A percentile compares a stretch with the other conserved stretches of the same genome.
Conservation (phyloP, 2,888 invertebrate genomes). For the Tanypteryx hageni region DNA sequence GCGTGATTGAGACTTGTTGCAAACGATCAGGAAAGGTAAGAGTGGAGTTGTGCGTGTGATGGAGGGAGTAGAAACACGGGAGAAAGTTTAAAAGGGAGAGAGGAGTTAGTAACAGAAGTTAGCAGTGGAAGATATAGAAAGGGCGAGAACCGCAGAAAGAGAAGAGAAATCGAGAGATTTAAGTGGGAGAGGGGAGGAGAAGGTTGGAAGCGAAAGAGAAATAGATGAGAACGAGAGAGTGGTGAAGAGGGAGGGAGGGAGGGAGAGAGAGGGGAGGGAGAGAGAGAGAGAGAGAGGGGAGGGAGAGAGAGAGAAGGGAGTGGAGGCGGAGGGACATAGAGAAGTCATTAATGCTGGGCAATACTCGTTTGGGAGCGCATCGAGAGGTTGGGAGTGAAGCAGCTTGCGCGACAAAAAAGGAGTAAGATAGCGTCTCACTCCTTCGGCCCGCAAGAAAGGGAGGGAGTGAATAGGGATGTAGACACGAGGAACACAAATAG, state of each 20-base stretch:
- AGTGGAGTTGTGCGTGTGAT: no score
- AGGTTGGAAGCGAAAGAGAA: no score
- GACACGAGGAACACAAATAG: slow-evolving; percentile 17
- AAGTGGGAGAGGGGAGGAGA: no score
- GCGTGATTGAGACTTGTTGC: no score
- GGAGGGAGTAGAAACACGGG: no score
- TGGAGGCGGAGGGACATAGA: background rate
- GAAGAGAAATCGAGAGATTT: background rate
- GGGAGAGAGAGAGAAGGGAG: background rate
- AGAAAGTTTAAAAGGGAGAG: no score
- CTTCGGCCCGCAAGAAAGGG: background rate
- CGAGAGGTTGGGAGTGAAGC: background rate
- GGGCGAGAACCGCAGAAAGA: background rate
- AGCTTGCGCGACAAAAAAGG: background rate
- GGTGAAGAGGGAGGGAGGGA: background rate
- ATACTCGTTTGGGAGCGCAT: background rate
- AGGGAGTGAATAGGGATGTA: background rate
- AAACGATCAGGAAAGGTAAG: no score
- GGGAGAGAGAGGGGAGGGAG: background rate
- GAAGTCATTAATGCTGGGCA: background rate
- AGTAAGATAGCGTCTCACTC: background rate
- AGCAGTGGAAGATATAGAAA: background rate
- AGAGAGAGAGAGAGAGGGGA: background rate
- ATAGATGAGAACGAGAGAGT: background rate
- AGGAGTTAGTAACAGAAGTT: no score